Evolutionary conservation across 2,113 vertebrate species (phyloP).

Genomic region (Lamprologus lemairii): DNA sequence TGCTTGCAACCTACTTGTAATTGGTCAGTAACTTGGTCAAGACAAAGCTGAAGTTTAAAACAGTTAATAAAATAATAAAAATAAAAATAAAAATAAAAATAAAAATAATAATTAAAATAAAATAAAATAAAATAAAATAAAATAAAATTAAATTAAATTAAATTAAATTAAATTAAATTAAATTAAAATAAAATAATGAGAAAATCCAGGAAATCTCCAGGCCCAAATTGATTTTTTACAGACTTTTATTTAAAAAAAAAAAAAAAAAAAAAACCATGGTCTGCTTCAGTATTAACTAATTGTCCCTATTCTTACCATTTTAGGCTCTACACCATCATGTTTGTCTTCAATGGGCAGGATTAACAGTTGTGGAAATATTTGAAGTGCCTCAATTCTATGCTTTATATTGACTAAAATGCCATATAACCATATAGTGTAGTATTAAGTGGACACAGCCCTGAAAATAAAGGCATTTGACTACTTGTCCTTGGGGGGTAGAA

Average conservation of each 20-base stretch:
- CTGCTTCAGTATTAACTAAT: background rate
- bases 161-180: no score
- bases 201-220: background rate
- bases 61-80: background rate
- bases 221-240: background rate
- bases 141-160: no score
- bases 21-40: background rate
- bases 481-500: background rate
- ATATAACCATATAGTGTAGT: background rate
- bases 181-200: background rate
- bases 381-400: background rate
- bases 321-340: background rate
- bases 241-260: background rate
- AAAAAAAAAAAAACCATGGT: background rate
- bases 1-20: background rate
- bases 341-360: background rate
- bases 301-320: background rate
- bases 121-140: no score
- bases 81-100: fast-evolving
- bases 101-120: no score
- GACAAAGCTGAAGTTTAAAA: background rate
- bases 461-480: background rate
- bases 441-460: background rate
- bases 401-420: background rate
- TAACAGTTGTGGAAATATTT: background rate